phyloP scores from a whole-genome alignment of 2,888 invertebrate genomes.

The Prosapia bicincta region DNA sequence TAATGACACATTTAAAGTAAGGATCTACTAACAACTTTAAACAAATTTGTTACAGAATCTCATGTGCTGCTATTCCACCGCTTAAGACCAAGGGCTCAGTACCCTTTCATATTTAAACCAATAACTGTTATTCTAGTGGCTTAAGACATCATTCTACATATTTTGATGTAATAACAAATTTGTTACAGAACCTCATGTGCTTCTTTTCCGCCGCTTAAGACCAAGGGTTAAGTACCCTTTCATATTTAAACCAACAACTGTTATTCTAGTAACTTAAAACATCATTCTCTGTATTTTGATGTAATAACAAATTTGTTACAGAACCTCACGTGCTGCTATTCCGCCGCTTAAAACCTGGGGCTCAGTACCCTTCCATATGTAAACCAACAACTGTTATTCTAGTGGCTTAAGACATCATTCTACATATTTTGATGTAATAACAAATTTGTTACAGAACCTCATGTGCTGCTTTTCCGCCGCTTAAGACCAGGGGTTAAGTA shows the following conservation, averaged over 20 bases:
- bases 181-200: neutral
- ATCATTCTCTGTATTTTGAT: too few species aligned
- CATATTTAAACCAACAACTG: neutral
- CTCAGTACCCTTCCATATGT: neutral
- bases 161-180: too few species aligned
- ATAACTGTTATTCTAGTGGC: neutral
- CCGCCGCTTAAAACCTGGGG: neutral
- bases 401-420: neutral
- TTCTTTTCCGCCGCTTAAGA: neutral
- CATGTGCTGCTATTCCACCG: neutral
- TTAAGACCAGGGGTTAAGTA: neutral
- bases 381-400: neutral
- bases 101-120: neutral
- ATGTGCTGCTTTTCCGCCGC: neutral
- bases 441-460: neutral
- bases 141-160: neutral
- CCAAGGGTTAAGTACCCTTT: neutral
- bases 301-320: neutral
- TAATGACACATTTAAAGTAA: too few species aligned
- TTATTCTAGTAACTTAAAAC: neutral
- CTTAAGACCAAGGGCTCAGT: neutral
- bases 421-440: too few species aligned
- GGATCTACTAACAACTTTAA: too few species aligned
- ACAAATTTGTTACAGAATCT: neutral
- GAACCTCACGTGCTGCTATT: neutral